These are phyloP conservation scores for Nebria brevicollis DNA, from an alignment of 2,888 invertebrate species.

Conservation along the genomic window DNA sequence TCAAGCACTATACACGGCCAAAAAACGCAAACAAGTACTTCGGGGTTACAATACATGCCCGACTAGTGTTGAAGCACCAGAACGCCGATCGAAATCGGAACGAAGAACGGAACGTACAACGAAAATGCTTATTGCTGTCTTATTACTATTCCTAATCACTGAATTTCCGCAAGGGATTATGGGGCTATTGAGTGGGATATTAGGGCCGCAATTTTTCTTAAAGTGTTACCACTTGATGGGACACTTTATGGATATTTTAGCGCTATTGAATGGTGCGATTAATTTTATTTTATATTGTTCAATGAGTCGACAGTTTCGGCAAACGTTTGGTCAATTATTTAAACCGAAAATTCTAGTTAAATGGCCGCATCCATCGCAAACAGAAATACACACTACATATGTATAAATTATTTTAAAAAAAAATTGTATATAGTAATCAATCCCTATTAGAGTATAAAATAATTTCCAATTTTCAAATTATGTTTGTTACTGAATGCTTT, in stretches of 20 bases:
- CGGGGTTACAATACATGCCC: constrained; percentile 72
- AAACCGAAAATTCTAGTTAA: constrained; percentile 71
- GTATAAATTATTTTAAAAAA: constrained; percentile 61
- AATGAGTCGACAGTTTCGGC: constrained; percentile 93
- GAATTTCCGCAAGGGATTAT: constrained; percentile 80
- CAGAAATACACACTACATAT: constrained; percentile 74
- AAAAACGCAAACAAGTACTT: constrained; percentile 76
- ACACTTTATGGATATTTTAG: constrained; percentile 89
- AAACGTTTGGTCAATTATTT: constrained; percentile 79
- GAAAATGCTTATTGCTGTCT: constrained; percentile 86
- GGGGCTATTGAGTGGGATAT: constrained; percentile 71
- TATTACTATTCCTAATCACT: constrained; percentile 86
- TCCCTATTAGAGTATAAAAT: too few species aligned
- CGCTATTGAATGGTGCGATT: constrained; percentile 89
- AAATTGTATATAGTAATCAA: too few species aligned
- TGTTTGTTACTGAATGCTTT: too few species aligned
- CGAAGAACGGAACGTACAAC: constrained; percentile 88
- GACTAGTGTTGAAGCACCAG: constrained; percentile 59
- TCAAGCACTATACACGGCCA: constrained; percentile 78
- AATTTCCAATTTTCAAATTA: too few species aligned
- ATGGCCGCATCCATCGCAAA: constrained; percentile 69
- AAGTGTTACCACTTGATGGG: constrained; percentile 84
- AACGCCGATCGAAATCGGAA: constrained; percentile 67
- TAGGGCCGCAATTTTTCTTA: constrained; percentile 77
- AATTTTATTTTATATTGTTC: constrained; percentile 94